Evolutionary conservation across 1,140 invertebrate genomes (phyloP), one percentile per base, ranked within the genome.

Genomic region (Paraescarpia echinospica): DNA sequence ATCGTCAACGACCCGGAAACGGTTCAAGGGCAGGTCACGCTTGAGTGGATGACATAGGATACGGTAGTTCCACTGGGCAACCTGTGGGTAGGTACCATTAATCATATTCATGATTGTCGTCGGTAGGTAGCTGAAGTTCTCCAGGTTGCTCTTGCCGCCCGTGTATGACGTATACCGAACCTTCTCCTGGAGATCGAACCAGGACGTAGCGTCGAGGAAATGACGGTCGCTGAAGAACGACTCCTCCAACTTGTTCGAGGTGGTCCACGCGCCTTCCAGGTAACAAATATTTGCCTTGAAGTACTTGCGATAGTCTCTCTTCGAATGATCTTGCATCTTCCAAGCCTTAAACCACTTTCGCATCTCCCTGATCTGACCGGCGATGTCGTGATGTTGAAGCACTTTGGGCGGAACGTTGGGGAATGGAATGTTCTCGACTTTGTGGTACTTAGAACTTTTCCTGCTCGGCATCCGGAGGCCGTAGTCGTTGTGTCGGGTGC

Each of bases 1-100:
- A 51, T 95, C 95, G 92, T 95, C 94, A 0, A 94, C 92, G 35
- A 94, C 94, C 77, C 92, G 89, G 34, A 95, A 92, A 34, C 94
- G 90, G 33, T 91, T 41, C 34, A 91, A 4, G 5, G 35, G 91
- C 35, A 77, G 59, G n/a, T 92, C 91, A 33, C 35, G 35, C 31
- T 35, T n/a, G 31, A 91, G 34, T 41, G 33, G 33, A 41, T 91
- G 91, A 51, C 51, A 59, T 33, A 92, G 35, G 34, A 91, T 34
- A 27, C 34, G n/a, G 34, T 91, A 91, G 34, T 91, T 91, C 91
- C 91, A 91, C 35, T 91, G 91, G 5, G 91, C 91, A n/a, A 91
- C 12, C n/a, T 34, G n/a, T n/a, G 91, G 91, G 2, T 8, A 33
- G 5, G 91, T 92, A 41, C 51, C 92, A 31, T 89, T 92, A 35